Evolutionary conservation across 2,888 invertebrate genomes (phyloP).

Genomic region (Ophion ellenae): DNA sequence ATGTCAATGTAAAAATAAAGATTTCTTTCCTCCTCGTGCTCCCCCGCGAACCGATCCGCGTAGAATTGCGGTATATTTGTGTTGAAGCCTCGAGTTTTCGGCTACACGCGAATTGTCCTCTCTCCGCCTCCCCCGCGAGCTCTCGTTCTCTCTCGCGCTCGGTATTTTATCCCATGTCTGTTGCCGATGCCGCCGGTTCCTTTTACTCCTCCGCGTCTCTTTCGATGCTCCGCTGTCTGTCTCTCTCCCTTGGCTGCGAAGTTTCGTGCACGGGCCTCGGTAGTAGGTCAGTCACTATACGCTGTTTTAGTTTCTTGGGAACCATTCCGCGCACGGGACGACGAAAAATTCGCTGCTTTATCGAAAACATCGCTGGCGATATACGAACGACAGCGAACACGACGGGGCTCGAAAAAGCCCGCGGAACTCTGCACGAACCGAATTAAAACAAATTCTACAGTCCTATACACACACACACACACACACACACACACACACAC

Average conservation of each 20-base stretch:
- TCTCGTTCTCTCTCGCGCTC: neutral
- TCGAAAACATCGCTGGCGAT: constrained; percentile 48
- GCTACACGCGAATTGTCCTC: constrained; percentile 51
- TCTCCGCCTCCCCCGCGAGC: constrained; percentile 8
- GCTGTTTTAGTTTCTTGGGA: constrained; percentile 74
- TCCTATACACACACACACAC: neutral
- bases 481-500: neutral
- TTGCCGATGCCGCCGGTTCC: constrained; percentile 40
- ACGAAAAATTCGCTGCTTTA: constrained; percentile 52
- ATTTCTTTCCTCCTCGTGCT: constrained; percentile 48
- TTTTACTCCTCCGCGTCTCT: constrained; percentile 21
- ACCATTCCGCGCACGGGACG: constrained; percentile 69
- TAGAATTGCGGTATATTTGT: constrained; percentile 43
- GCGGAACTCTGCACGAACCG: constrained; percentile 4
- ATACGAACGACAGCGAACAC: constrained; percentile 24
- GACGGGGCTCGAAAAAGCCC: constrained; percentile 13
- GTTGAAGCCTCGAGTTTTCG: constrained; percentile 43
- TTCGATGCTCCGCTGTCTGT: constrained; percentile 12
- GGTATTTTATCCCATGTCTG: constrained; percentile 31
- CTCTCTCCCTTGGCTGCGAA: constrained; percentile 57
- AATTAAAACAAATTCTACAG: neutral
- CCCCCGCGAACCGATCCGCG: constrained; percentile 32
- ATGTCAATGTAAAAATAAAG: constrained; percentile 63
- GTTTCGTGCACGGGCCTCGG: constrained; percentile 66
- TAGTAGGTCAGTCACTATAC: constrained; percentile 74